Evolutionary conservation across 2,888 invertebrate species (phyloP).

Genomic region (Mycalesis mineus): DNA sequence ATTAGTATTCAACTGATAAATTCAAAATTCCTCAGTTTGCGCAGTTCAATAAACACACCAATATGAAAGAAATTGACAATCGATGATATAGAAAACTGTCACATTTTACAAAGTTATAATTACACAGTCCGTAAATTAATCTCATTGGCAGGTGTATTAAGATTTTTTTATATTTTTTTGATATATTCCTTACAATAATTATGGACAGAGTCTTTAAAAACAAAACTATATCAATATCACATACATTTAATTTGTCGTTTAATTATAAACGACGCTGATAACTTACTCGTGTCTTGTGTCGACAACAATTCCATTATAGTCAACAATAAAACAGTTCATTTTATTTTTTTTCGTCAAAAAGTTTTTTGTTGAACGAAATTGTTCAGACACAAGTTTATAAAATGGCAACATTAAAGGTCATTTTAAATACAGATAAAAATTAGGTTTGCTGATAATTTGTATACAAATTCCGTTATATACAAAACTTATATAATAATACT

Average conservation of each 20-base stretch:
- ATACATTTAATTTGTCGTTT: slow-evolving; percentile 31
- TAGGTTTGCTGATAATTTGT: slow-evolving; percentile 10
- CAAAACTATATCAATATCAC: slow-evolving; percentile 36
- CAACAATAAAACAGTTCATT: too few species aligned
- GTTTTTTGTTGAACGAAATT: slow-evolving; percentile 16
- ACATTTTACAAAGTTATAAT: neutral
- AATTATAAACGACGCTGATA: slow-evolving; percentile 25
- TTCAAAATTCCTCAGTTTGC: too few species aligned
- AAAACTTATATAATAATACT: neutral
- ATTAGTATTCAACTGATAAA: too few species aligned
- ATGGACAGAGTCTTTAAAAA: slow-evolving; percentile 37
- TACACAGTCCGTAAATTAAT: neutral
- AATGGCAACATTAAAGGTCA: slow-evolving; percentile 28
- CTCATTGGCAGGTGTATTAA: slow-evolving; percentile 23
- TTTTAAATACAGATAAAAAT: neutral
- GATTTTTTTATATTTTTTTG: slow-evolving; percentile 27
- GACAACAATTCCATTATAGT: slow-evolving; percentile 14
- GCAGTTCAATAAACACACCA: slow-evolving; percentile 19
- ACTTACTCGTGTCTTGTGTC: slow-evolving; percentile 20
- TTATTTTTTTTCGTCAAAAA: neutral
- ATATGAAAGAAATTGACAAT: neutral
- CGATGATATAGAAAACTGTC: neutral
- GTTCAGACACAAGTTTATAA: slow-evolving; percentile 23
- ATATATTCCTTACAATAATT: slow-evolving; percentile 33
- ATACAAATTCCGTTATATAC: slow-evolving; percentile 1